Base-by-base conservation (phyloP, 1,140 invertebrate genomes). In the Drosophila sp. region DNA sequence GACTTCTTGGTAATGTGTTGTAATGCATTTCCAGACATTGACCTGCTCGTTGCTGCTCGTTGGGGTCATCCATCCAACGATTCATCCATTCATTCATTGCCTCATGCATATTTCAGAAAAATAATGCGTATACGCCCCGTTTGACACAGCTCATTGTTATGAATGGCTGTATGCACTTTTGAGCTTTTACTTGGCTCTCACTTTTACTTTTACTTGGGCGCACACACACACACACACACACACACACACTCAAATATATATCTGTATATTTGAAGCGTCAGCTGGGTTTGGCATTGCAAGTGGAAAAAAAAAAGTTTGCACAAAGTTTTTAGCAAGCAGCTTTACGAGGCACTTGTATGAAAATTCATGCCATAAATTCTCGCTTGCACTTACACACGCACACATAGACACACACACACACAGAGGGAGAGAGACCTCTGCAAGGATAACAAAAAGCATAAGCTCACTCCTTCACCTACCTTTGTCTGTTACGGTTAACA, bases 401-500 rank as follows among this genome's bases (percentile, higher is more conserved):
- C 50, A 58, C 54, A 63, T 40, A 57, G 23, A 35, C 6, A 25
- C 17, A 60, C 11, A 7, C 47, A 47, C 17, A 25, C n/a, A 47
- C 11, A 47, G 17, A 44, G 4, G 17, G 1, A 47, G 4, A 47
- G 17, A 7, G 17, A 47, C 44, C 17, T 2, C 23, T 50, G 44
- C 23, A 27, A 58, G 60, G 58, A 55, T 68, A 54, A 47, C 40
- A 17, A 17, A 40, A 50, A 50, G 35, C 25, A 50, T 50, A 50
- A 50, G 44, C 17, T 8, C 11, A 11, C 69, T 17, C 6, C 40
- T 35, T 47, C 41, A 80, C 84, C 91, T 92, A 96, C 96, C 96
- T 94, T 95, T 96, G 91, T 96, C 96, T 91, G 96, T 96, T 44
- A 95, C 95, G 44, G 95, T 96, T 86, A 96, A 95, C 57, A 97